Conservation (phyloP, 2,797 vertebrate species). For the Girardinus metallicus region DNA sequence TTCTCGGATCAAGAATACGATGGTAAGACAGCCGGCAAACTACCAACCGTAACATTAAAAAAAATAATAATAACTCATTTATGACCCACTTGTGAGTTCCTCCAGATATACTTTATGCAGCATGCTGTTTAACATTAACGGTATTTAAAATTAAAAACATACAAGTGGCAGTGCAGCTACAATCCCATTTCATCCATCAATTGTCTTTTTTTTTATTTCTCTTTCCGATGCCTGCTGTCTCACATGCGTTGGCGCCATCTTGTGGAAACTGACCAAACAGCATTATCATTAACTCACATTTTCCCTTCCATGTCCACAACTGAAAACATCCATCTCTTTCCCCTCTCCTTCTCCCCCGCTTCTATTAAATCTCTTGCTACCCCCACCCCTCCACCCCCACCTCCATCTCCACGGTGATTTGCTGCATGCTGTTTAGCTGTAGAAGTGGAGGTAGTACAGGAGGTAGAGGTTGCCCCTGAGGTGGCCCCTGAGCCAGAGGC, state of each 20-base stretch:
- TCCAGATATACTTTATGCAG: slow-evolving; percentile 38
- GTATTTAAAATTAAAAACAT: neutral
- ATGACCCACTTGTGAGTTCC: slow-evolving; percentile 38
- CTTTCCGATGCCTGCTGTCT: slow-evolving; percentile 57
- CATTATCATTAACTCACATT: slow-evolving; percentile 22
- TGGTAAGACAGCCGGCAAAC: slow-evolving; percentile 85
- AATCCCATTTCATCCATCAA: slow-evolving; percentile 45
- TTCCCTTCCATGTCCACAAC: slow-evolving; percentile 31
- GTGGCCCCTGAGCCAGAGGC: slow-evolving; percentile 64
- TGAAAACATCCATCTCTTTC: slow-evolving; percentile 14
- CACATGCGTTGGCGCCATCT: slow-evolving; percentile 55
- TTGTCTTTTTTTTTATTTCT: slow-evolving; percentile 54
- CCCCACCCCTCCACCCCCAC: slow-evolving; percentile 52
- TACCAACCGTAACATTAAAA: slow-evolving; percentile 47
- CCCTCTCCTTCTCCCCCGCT: slow-evolving; percentile 41
- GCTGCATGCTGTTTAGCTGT: slow-evolving; percentile 82
- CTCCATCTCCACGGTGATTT: slow-evolving; percentile 61
- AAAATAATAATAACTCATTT: slow-evolving; percentile 63
- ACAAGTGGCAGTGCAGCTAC: slow-evolving; percentile 21
- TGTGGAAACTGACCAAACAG: slow-evolving; percentile 50
- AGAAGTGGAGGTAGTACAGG: slow-evolving; percentile 76
- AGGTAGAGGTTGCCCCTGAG: slow-evolving; percentile 83
- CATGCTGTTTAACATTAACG: slow-evolving; percentile 68
- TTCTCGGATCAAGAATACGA: slow-evolving; percentile 86
- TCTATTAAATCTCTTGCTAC: slow-evolving; percentile 68